These are phyloP conservation scores for Antheraea assamensis DNA, from an alignment of 2,888 invertebrate species.

Conservation along the genomic window DNA sequence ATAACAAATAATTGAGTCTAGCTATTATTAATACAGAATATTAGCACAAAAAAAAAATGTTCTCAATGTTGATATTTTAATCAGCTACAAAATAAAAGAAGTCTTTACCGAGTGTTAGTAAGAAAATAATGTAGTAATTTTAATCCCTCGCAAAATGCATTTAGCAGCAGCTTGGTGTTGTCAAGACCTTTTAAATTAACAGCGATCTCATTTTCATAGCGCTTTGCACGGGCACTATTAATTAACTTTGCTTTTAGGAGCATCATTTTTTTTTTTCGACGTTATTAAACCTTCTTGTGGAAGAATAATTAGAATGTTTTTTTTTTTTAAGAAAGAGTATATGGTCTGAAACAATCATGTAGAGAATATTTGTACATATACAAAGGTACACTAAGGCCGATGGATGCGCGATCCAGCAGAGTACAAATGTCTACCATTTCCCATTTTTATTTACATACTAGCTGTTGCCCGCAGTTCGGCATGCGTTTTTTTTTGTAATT, in stretches of 20 bases:
- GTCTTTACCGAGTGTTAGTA: neutral
- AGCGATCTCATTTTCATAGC: slow-evolving; percentile 22
- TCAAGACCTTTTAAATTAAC: slow-evolving; percentile 20
- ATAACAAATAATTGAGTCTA: too few species aligned
- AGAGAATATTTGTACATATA: too few species aligned
- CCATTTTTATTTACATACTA: too few species aligned
- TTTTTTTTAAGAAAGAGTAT: neutral
- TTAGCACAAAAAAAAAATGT: too few species aligned
- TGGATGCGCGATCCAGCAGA: too few species aligned
- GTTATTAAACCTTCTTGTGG: neutral
- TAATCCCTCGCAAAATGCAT: neutral
- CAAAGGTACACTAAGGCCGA: too few species aligned
- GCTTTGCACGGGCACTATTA: slow-evolving; percentile 16
- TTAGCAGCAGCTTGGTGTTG: neutral
- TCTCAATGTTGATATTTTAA: too few species aligned
- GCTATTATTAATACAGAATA: too few species aligned
- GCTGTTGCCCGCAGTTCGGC: too few species aligned
- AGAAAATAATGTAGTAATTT: slow-evolving; percentile 1
- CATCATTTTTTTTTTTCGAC: slow-evolving; percentile 4
- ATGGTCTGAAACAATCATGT: neutral
- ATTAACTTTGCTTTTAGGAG: slow-evolving; percentile 11
- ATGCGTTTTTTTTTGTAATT: too few species aligned
- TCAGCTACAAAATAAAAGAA: neutral
- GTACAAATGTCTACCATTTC: too few species aligned
- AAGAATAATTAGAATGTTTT: neutral